A percentile compares a stretch with the other conserved stretches of the same genome.
phyloP scores from a whole-genome alignment of 2,113 vertebrate species.

The Aldabrachelys gigantea region DNA sequence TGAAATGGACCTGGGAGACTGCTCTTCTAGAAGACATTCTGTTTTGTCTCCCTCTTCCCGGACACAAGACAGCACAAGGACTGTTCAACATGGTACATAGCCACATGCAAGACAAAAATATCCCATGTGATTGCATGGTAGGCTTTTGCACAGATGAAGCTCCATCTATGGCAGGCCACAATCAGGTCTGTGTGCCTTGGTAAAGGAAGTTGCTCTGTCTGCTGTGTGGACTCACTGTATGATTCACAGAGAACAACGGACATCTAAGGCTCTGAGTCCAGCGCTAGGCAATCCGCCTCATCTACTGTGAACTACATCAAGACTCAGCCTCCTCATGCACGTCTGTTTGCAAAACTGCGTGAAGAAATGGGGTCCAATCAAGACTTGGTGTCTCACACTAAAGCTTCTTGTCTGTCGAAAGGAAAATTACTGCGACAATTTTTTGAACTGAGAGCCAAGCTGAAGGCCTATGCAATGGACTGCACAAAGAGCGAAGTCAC shows the following conservation, averaged over 20 bases:
- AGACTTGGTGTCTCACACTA: neutral
- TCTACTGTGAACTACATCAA: neutral
- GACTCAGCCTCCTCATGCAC: neutral
- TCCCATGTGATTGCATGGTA: neutral
- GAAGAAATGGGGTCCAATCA: neutral
- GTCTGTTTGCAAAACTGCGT: neutral
- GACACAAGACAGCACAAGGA: neutral
- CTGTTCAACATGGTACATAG: neutral
- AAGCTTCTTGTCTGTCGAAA: neutral
- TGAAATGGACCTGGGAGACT: too few species aligned
- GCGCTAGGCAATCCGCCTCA: too few species aligned
- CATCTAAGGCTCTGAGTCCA: neutral
- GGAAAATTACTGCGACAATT: neutral
- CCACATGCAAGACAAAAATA: neutral
- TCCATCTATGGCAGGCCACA: neutral
- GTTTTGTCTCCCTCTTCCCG: too few species aligned
- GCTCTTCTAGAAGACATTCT: too few species aligned
- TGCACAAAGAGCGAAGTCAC: neutral
- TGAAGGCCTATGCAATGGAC: neutral
- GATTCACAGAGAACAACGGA: neutral
- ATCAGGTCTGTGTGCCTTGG: too few species aligned
- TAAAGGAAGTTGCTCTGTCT: neutral
- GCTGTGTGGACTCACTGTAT: neutral
- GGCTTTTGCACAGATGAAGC: neutral
- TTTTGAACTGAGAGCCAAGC: neutral